Percentiles rank a stretch among this genome's conserved stretches.
Evolutionary conservation across 2,113 vertebrate species (phyloP).

Genomic region (Picathartes gymnocephalus): DNA sequence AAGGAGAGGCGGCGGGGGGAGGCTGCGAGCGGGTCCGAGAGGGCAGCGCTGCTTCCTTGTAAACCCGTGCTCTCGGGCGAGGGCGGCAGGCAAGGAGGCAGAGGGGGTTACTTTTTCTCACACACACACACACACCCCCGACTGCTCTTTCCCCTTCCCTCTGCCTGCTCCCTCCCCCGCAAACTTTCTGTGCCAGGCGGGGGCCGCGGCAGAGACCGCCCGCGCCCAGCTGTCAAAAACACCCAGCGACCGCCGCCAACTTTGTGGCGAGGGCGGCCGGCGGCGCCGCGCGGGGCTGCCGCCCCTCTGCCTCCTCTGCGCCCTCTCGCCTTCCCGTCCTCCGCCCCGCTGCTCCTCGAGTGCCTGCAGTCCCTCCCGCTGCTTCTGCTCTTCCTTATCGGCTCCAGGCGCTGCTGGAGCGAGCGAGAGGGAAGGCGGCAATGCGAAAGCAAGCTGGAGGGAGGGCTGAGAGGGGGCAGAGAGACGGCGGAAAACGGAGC

Average conservation of each 20-base stretch:
- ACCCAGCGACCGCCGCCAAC: conserved; percentile 56
- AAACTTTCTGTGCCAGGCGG: background rate
- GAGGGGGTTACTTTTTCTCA: background rate
- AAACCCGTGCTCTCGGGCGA: background rate
- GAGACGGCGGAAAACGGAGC: background rate
- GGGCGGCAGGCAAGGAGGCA: background rate
- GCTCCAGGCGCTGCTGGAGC: conserved; percentile 39
- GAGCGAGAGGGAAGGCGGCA: background rate
- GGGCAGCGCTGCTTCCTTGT: background rate
- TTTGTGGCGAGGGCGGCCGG: conserved; percentile 29
- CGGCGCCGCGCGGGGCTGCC: background rate
- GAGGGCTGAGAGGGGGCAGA: background rate
- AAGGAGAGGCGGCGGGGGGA: background rate
- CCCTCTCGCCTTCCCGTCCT: background rate
- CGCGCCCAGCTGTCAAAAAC: conserved; percentile 69
- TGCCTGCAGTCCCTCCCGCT: background rate
- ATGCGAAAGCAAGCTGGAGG: background rate
- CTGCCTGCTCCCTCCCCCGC: background rate
- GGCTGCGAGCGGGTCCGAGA: background rate
- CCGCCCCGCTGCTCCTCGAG: conserved; percentile 4
- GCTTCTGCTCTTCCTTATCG: conserved; percentile 31
- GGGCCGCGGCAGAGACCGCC: conserved; percentile 24
- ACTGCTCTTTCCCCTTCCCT: background rate
- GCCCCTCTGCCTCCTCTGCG: background rate
- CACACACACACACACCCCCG: background rate